Evolutionary conservation across 1,140 invertebrate genomes (phyloP).

Genomic region (Tetramorium alpestre): DNA sequence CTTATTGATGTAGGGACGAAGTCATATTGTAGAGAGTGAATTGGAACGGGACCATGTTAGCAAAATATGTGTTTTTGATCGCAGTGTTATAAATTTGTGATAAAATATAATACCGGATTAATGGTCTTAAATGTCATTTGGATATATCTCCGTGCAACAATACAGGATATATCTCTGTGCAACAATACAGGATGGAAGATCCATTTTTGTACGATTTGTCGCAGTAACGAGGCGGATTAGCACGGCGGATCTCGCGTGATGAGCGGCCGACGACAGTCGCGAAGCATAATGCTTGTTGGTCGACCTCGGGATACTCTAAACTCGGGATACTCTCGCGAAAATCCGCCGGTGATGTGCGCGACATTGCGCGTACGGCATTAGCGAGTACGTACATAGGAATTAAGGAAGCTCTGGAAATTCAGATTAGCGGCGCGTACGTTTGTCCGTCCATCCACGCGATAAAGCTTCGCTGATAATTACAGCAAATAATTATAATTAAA

Average conservation of each 20-base stretch:
- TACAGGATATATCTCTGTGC: not conserved
- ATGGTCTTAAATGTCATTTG: not conserved
- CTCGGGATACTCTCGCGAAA: slow-evolving; percentile 35
- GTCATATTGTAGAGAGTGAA: not conserved
- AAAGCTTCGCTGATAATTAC: not conserved
- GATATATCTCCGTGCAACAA: not conserved
- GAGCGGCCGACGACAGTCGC: not conserved
- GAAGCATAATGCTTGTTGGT: slow-evolving; percentile 28
- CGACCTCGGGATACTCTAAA: slow-evolving; percentile 32
- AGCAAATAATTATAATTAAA: slow-evolving; percentile 1
- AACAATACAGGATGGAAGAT: not conserved
- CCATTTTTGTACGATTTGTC: slow-evolving; percentile 14
- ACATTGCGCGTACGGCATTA: slow-evolving; percentile 19
- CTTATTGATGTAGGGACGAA: not conserved
- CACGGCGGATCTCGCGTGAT: slow-evolving; percentile 8
- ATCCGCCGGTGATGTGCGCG: slow-evolving; percentile 7
- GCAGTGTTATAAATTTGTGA: not conserved
- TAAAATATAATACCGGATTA: not conserved
- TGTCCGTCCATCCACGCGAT: not conserved
- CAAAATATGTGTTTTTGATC: not conserved
- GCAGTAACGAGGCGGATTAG: slow-evolving; percentile 38
- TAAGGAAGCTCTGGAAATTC: slow-evolving; percentile 11
- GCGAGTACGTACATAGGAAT: slow-evolving; percentile 14
- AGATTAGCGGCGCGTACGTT: not conserved
- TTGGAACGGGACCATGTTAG: not conserved